These are phyloP conservation scores for Podotricha telesiphe DNA, from an alignment of 2,888 invertebrate genomes.

Conservation along the genomic window DNA sequence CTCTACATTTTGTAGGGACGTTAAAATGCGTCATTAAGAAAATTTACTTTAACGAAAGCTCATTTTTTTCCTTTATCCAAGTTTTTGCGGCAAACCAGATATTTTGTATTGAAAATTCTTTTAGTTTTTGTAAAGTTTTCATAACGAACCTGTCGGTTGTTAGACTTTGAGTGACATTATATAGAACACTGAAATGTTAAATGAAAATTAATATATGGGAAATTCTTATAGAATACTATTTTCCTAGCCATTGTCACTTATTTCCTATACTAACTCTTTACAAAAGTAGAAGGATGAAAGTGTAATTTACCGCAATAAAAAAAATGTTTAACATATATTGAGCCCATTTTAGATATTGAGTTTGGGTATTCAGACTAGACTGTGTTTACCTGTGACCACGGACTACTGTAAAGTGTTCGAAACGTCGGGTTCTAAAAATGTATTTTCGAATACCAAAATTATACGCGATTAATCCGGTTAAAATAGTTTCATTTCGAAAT, in stretches of 20 bases:
- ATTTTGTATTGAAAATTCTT: conserved; percentile 18
- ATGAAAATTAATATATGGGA: background rate
- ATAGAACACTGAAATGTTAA: background rate
- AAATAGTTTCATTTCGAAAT: too few relatives aligned
- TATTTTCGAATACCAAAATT: too few relatives aligned
- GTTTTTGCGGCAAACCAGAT: conserved; percentile 11
- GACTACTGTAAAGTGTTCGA: too few relatives aligned
- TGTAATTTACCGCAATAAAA: background rate
- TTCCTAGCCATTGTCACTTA: background rate
- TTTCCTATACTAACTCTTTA: background rate
- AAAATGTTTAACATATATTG: too few relatives aligned
- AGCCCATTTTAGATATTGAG: too few relatives aligned
- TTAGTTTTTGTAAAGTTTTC: conserved; percentile 15
- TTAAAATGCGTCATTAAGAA: background rate
- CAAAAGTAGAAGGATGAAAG: background rate
- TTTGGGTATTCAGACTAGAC: too few relatives aligned
- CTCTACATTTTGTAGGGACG: too few relatives aligned
- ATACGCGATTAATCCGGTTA: too few relatives aligned
- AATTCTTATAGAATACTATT: background rate
- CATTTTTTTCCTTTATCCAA: conserved; percentile 17
- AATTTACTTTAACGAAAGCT: background rate
- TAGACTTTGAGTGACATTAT: conserved; percentile 1
- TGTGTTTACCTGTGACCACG: too few relatives aligned
- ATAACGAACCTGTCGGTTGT: conserved; percentile 14
- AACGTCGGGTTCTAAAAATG: too few relatives aligned